Base-by-base conservation (phyloP, 2,797 vertebrate genomes). In the Crenuchus spilurus region DNA sequence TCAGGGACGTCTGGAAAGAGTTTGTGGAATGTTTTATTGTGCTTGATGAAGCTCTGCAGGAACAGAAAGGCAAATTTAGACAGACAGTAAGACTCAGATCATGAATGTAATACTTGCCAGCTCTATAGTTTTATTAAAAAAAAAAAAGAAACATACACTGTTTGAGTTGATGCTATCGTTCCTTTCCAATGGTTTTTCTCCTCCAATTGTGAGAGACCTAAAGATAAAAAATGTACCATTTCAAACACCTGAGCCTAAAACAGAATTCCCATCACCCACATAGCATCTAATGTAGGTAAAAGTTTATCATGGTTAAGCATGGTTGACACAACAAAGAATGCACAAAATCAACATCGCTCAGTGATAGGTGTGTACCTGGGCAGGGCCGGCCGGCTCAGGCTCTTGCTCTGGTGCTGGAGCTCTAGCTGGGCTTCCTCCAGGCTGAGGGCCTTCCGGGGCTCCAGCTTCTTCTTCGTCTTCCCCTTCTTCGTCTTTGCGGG, bases 1-100 rank as follows among this genome's bases (percentile, higher is more conserved):
- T 91, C 87, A 0, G 92, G 85, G 63, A 97, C 84, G 69, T 93
- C 91, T 66, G 90, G 87, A 18, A 96, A 97, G 76, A 93, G 88
- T 60, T 91, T 95, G 87, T 91, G 92, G 88, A 95, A 96, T 85
- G 93, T 88, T 66, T 89, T 85, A 61, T 90, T 87, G 75, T 87
- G 91, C 83, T 95, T 95, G 61, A 80, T 87, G 61, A 94, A 92
- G 81, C 89, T 94, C 94, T 92, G 81, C 37, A 35, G 79, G 33
- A 69, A 20, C 22, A 68, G 48, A 35, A 24, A 71, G 37, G 2
- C 44, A 28, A 26, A 31, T n/a, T n/a, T n/a, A n/a, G n/a, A n/a
- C n/a, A 18, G 20, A 54, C 1, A 4, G 14, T 16, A 10, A 42
- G 28, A 41, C 14, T 13, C 8, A 13, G 10, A 11, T 30, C 13